Evolutionary conservation across 2,797 vertebrate genomes (phyloP).

Genomic region (Trachops cirrhosus): DNA sequence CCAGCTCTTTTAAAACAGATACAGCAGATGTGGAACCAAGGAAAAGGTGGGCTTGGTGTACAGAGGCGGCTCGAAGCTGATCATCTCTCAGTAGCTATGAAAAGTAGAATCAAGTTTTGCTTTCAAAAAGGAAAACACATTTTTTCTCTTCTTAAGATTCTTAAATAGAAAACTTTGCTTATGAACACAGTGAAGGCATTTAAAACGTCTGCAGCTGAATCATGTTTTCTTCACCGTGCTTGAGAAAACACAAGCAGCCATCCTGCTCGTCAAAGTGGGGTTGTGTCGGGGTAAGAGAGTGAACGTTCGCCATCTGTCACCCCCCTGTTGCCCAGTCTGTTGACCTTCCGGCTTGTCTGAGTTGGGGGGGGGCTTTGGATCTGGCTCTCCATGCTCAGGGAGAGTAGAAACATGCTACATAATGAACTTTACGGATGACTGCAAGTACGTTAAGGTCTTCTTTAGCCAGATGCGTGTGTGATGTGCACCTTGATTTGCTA

Average conservation of each 20-base stretch:
- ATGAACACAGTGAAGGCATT: neutral
- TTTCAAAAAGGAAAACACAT: neutral
- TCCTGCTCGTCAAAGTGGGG: neutral
- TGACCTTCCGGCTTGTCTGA: neutral
- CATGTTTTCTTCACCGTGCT: neutral
- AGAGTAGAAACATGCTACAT: slow-evolving; percentile 50
- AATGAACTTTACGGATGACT: slow-evolving; percentile 67
- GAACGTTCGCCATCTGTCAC: neutral
- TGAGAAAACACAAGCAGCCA: neutral
- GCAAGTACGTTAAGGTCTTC: slow-evolving; percentile 59
- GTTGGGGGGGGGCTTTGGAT: neutral
- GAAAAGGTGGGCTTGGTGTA: neutral
- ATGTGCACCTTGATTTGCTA: slow-evolving; percentile 69
- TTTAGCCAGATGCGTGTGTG: slow-evolving; percentile 64
- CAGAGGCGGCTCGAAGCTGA: neutral
- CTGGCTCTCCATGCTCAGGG: slow-evolving; percentile 3
- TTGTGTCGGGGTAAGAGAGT: neutral
- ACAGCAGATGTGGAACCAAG: neutral
- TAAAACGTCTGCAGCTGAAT: neutral
- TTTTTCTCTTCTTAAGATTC: neutral
- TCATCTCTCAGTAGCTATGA: neutral
- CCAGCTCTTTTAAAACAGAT: slow-evolving; percentile 14
- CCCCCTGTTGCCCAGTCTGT: neutral
- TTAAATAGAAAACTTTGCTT: neutral
- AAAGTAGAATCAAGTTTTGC: neutral